Percentiles rank a stretch among this genome's conserved stretches.
These are phyloP conservation scores for Pipistrellus kuhlii DNA, from an alignment of 2,797 vertebrate genomes.

Conservation along the genomic window DNA sequence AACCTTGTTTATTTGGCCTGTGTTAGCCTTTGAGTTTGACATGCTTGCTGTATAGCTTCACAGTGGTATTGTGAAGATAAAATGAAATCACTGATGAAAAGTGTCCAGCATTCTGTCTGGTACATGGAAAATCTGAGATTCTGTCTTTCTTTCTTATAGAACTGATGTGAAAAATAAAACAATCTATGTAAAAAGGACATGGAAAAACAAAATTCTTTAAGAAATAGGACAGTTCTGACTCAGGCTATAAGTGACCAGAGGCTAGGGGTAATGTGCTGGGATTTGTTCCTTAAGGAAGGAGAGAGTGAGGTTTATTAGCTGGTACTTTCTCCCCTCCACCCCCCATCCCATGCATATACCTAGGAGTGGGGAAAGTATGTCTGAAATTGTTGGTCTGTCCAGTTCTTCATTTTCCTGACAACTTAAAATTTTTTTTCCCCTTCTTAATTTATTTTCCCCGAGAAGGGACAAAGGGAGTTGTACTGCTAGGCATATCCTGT, in stretches of 20 bases:
- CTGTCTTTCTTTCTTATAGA: constrained; percentile 1
- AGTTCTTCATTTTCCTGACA: constrained; percentile 19
- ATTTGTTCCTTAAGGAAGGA: constrained; percentile 39
- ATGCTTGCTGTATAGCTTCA: background rate
- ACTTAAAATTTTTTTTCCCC: background rate
- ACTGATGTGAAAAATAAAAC: constrained; percentile 46
- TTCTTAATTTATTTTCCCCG: constrained; percentile 19
- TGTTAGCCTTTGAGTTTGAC: no score
- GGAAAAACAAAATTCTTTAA: constrained; percentile 10
- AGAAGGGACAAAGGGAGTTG: background rate
- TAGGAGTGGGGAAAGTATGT: background rate
- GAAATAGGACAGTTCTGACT: background rate
- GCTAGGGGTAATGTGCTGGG: background rate
- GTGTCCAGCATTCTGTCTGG: background rate
- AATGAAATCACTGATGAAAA: background rate
- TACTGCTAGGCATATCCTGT: background rate
- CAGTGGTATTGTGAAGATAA: background rate
- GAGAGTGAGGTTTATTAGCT: background rate
- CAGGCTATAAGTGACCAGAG: background rate
- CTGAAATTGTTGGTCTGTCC: background rate
- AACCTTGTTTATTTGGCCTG: no score
- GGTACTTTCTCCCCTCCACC: background rate
- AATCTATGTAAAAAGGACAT: constrained; percentile 12
- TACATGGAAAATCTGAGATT: constrained; percentile 1
- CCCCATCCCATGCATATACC: background rate